Evolutionary conservation across 2,113 vertebrate genomes (phyloP), one percentile per base, ranked within the genome.

Genomic region (Hemicordylus capensis): DNA sequence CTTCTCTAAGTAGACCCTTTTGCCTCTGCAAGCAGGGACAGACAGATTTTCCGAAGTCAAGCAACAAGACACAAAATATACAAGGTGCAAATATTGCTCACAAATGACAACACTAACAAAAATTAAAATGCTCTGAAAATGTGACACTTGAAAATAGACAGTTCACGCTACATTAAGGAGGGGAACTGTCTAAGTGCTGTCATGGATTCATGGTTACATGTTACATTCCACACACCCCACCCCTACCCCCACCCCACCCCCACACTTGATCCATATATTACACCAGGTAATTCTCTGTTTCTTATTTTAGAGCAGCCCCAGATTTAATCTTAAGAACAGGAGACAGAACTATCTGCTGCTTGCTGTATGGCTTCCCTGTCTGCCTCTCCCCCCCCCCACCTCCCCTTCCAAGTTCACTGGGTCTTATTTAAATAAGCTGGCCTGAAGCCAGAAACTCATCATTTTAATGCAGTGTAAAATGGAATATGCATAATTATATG

Each of bases 401-500:
- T 76, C 96, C 97, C 96, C 96, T 96, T 97, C 96, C 89, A 72
- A 93, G 96, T 97, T 96, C 90, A 90, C 87, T 89, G 90, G 94
- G 95, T 91, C 94, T 94, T 97, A 98, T 98, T 97, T 96, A 98
- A 99, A 98, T 97, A 95, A 96, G 95, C 93, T 99, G 98, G 98
- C 97, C 83, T 84, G 85, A 92, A 96, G 97, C 98, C 99, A 99
- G 95, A 93, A 97, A 96, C 97, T 98, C 97, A 98, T 95, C 95
- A 97, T 97, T 96, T 96, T 96, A 96, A 97, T 97, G 96, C 97
- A 96, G 96, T 97, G 96, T 96, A 97, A 98, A 98, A 97, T 97
- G 97, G 97, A 98, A 97, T 96, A 96, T 95, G 97, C 97, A 97
- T 98, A 98, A 98, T 98, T 96, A 97, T 97, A 97, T 97, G 97